A percentile compares a stretch with the other conserved stretches of the same genome.
These are phyloP conservation scores for Microcebus jonahi DNA, from an alignment of 2,113 vertebrate genomes.

Conservation along the genomic window DNA sequence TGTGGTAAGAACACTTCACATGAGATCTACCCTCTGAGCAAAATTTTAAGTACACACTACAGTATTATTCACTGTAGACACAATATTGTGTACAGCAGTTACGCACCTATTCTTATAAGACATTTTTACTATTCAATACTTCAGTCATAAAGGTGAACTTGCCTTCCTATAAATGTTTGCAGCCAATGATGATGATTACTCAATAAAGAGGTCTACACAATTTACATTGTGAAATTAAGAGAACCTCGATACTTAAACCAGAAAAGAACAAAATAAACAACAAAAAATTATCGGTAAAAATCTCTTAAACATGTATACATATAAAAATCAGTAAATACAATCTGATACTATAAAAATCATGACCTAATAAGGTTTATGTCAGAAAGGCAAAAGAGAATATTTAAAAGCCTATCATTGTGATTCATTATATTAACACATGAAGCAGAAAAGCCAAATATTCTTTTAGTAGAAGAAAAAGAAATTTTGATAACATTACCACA, in stretches of 20 bases:
- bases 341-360: background rate
- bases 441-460: background rate
- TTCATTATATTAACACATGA: background rate
- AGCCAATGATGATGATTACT: background rate
- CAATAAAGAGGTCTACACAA: background rate
- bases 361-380: background rate
- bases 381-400: background rate
- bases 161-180: background rate
- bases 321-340: background rate
- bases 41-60: background rate
- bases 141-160: background rate
- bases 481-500: background rate
- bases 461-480: conserved; percentile 31
- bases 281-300: background rate
- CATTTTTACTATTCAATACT: background rate
- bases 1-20: background rate
- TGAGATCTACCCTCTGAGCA: background rate
- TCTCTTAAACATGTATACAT: background rate
- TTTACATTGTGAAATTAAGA: conserved; percentile 35
- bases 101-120: background rate
- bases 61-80: too few relatives aligned
- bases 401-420: conserved; percentile 8
- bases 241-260: background rate
- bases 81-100: background rate
- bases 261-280: background rate